Evolutionary conservation across 1,140 invertebrate genomes (phyloP), one percentile per base, ranked within the genome.

Genomic region (Mactra quadrangularis): DNA sequence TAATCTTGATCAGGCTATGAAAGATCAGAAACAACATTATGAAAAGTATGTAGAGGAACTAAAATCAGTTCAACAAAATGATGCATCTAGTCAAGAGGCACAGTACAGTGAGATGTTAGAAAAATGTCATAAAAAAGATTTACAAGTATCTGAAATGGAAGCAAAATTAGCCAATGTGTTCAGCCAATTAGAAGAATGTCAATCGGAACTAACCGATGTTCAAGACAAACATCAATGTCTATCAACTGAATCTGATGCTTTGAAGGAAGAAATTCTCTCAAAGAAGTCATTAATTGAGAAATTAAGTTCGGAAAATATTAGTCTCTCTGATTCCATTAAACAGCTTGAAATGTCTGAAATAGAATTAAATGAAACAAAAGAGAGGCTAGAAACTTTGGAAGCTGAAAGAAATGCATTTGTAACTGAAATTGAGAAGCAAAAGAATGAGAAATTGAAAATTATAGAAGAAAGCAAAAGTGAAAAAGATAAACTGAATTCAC

Each of bases 21-120:
- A 85, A 45, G 75, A 83, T 47, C 83, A 88, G 75, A 62, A 64
- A 27, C 81, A 86, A 68, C 84, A 88, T 62, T 88, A 87, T 76
- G 89, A 90, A 47, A 78, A 72, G 53, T 89, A 85, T 22, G 85
- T 88, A 53, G 25, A 86, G 68, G 89, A 90, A 52, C 57, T 90
- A 52, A 62, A 87, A 47, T 78, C 82, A 13, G 50, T 38, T 35
- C 47, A 82, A 35, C 83, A 90, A 19, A 52, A 68, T n/a, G 84
- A 85, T 82, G 31, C 41, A 4, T 74, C 66, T n/a, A 50, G 74
- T 9, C 22, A 87, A 33, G 64, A 87, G 47, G 31, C 60, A 55
- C 82, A 90, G 31, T 84, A 86, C 71, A 60, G 85, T 52, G 55
- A 78, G 27, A 60, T 89, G n/a, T 74, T 88, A 45, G 52, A 89